Evolutionary conservation across 2,797 vertebrate genomes (phyloP).

Genomic region (Fistularia commersonii): DNA sequence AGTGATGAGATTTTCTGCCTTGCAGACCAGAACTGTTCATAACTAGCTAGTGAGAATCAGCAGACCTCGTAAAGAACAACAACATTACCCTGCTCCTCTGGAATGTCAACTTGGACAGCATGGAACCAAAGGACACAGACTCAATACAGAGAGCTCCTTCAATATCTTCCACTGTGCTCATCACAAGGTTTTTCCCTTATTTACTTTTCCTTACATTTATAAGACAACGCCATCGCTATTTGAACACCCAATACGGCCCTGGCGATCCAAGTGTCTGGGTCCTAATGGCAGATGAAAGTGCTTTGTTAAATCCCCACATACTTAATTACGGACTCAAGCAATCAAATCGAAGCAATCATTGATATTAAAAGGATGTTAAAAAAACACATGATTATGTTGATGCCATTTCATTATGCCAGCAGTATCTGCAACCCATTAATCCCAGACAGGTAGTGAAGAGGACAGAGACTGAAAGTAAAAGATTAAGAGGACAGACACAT

Average conservation of each 20-base stretch:
- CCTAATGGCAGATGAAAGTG: slow-evolving; percentile 64
- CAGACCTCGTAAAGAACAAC: slow-evolving; percentile 73
- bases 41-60: slow-evolving; percentile 70
- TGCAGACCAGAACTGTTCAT: slow-evolving; percentile 63
- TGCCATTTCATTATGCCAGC: slow-evolving; percentile 61
- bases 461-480: slow-evolving; percentile 2
- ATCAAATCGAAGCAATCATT: slow-evolving; percentile 63
- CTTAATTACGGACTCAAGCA: slow-evolving; percentile 46
- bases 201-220: slow-evolving; percentile 15
- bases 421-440: slow-evolving; percentile 55
- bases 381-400: slow-evolving; percentile 32
- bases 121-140: slow-evolving; percentile 55
- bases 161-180: slow-evolving; percentile 30
- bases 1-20: slow-evolving; percentile 70
- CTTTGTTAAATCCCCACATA: slow-evolving; percentile 59
- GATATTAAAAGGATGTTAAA: slow-evolving; percentile 54
- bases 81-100: slow-evolving; percentile 70
- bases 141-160: slow-evolving; percentile 35
- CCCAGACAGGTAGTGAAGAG: slow-evolving; percentile 17
- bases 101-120: slow-evolving; percentile 76
- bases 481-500: slow-evolving; percentile 8
- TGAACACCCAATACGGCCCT: slow-evolving; percentile 11
- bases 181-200: slow-evolving; percentile 15
- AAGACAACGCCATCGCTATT: slow-evolving; percentile 8
- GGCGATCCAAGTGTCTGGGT: slow-evolving; percentile 32